phyloP scores from a whole-genome alignment of 2,888 invertebrate genomes.

The Parasteatoda lunata region DNA sequence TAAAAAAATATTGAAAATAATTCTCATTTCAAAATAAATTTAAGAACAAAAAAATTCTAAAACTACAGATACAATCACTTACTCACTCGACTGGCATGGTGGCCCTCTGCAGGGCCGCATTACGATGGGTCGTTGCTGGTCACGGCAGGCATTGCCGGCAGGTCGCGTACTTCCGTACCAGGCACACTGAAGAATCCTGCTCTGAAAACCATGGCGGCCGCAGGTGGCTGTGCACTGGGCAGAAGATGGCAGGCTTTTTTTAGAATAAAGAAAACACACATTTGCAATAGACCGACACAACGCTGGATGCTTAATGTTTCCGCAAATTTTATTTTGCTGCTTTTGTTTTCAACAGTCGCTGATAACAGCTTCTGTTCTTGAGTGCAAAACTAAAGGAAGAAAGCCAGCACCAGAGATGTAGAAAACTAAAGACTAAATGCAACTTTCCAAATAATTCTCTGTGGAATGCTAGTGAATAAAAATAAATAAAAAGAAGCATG shows the following conservation, averaged over 20 bases:
- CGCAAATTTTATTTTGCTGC: background rate
- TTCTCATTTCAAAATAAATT: background rate
- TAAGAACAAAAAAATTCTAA: conserved; percentile 11
- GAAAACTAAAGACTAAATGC: too few relatives aligned
- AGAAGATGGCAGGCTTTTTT: conserved; percentile 52
- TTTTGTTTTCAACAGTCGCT: too few relatives aligned
- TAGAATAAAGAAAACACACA: conserved; percentile 41
- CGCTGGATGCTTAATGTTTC: conserved; percentile 55
- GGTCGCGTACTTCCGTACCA: conserved; percentile 90
- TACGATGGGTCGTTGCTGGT: conserved; percentile 84
- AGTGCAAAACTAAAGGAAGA: too few relatives aligned
- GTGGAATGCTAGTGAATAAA: too few relatives aligned
- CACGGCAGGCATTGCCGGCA: conserved; percentile 89
- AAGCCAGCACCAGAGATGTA: too few relatives aligned
- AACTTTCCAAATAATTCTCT: too few relatives aligned
- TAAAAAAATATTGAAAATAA: too few relatives aligned
- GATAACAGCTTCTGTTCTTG: too few relatives aligned
- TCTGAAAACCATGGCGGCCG: conserved; percentile 87
- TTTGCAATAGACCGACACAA: conserved; percentile 39
- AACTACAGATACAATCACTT: conserved; percentile 58
- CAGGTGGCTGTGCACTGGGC: conserved; percentile 85
- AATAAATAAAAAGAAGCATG: too few relatives aligned
- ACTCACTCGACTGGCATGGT: conserved; percentile 80
- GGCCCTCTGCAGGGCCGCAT: conserved; percentile 84
- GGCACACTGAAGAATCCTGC: conserved; percentile 91